Percentiles rank a stretch among this genome's conserved stretches.
These are phyloP conservation scores for Hydrozoanthus gracilis DNA, from an alignment of 92 coral and sea anemone species.

Conservation along the genomic window DNA sequence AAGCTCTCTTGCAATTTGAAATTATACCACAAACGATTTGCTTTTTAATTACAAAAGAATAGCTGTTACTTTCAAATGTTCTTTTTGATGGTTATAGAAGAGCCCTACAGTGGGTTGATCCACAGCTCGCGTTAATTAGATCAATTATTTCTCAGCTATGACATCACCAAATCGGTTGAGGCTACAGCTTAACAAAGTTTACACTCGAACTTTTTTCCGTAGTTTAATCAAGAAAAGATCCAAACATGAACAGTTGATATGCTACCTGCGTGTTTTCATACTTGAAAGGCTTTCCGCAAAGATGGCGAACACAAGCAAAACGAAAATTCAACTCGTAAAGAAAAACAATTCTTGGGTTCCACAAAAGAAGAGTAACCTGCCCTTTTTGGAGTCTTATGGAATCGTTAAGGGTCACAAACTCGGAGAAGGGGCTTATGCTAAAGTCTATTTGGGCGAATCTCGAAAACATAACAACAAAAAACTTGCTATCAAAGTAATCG, in stretches of 20 bases:
- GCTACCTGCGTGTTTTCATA: not conserved
- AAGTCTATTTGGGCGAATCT: constrained; percentile 81
- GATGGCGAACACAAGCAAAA: constrained; percentile 21
- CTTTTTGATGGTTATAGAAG: no score
- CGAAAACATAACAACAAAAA: constrained; percentile 70
- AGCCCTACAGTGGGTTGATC: no score
- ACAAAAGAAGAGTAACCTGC: constrained; percentile 55
- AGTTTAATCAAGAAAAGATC: no score
- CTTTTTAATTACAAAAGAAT: no score
- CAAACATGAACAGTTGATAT: not conserved
- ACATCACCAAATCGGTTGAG: no score
- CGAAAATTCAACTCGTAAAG: constrained; percentile 80
- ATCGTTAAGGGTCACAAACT: constrained; percentile 68
- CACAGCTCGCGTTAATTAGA: no score
- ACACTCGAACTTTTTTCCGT: no score
- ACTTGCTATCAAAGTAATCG: constrained; percentile 78
- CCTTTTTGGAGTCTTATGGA: constrained; percentile 83
- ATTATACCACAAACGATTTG: no score
- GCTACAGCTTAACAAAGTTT: no score
- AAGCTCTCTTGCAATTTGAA: no score
- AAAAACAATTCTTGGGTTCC: constrained; percentile 91
- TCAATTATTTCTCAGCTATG: no score
- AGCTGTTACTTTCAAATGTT: no score
- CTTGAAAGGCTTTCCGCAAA: not conserved
- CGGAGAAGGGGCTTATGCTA: constrained; percentile 90